Evolutionary conservation across 2,113 vertebrate species (phyloP).

Genomic region (Paradoxurus hermaphroditus): DNA sequence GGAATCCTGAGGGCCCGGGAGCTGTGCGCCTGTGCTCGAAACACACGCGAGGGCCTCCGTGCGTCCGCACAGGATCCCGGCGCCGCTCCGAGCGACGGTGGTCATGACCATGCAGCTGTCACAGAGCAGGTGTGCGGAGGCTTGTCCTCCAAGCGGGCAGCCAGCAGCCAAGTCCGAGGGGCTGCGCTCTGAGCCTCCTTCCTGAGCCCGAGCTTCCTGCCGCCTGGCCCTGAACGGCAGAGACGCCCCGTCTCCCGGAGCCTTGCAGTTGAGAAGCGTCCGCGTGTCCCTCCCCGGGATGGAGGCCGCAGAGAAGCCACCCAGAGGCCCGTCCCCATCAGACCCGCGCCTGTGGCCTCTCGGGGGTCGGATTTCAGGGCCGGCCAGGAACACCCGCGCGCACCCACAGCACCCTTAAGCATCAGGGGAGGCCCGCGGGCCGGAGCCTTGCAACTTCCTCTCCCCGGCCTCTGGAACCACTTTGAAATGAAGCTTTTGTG

Average conservation of each 20-base stretch:
- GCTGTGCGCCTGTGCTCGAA: neutral
- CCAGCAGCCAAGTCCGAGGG: neutral
- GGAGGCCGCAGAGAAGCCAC: neutral
- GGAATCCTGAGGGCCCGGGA: neutral
- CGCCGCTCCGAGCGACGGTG: neutral
- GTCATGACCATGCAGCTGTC: neutral
- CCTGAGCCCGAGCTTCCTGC: neutral
- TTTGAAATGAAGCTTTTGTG: neutral
- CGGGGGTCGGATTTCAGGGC: slow-evolving; percentile 43
- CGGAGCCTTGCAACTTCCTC: neutral
- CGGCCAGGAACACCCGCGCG: neutral
- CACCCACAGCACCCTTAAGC: neutral
- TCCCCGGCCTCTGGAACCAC: neutral
- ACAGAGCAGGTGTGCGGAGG: neutral
- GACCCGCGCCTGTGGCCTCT: neutral
- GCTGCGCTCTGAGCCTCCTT: neutral
- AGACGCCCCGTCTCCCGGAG: neutral
- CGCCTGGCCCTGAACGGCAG: neutral
- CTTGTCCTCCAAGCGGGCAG: neutral
- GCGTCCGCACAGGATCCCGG: neutral
- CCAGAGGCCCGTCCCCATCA: neutral
- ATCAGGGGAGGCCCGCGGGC: rapidly evolving
- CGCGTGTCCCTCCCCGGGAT: neutral
- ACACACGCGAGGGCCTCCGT: neutral
- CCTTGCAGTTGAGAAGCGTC: neutral